These are phyloP conservation scores for Chloroceryle amazona DNA, from an alignment of 2,797 vertebrate species.

Conservation along the genomic window DNA sequence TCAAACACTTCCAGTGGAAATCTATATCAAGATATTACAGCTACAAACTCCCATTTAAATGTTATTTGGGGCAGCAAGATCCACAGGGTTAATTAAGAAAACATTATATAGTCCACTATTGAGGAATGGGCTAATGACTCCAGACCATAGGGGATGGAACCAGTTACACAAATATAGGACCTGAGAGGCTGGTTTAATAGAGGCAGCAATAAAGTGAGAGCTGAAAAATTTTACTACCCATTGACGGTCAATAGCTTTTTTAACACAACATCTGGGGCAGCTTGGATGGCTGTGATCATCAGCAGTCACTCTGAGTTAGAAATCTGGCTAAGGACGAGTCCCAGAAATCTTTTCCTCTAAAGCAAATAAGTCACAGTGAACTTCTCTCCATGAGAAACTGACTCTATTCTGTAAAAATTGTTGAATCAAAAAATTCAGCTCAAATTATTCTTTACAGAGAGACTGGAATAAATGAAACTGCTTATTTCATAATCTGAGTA, in stretches of 20 bases:
- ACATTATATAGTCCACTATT: constrained; percentile 14
- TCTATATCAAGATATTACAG: constrained; percentile 30
- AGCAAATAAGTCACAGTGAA: background rate
- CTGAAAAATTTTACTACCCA: constrained; percentile 64
- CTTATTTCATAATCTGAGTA: background rate
- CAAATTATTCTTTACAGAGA: background rate
- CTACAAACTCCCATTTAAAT: constrained; percentile 45
- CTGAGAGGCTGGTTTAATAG: constrained; percentile 69
- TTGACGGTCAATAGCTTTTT: constrained; percentile 63
- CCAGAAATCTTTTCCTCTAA: background rate
- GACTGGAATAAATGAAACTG: background rate
- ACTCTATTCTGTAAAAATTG: background rate
- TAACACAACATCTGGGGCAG: constrained; percentile 68
- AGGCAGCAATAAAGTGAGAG: constrained; percentile 68
- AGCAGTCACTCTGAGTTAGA: background rate
- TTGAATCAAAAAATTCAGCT: background rate
- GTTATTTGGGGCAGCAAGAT: constrained; percentile 61
- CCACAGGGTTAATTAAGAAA: constrained; percentile 71
- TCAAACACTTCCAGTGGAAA: constrained; percentile 38
- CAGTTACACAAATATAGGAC: constrained; percentile 62
- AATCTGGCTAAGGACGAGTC: background rate
- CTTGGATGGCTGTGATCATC: background rate
- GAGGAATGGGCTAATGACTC: constrained; percentile 25
- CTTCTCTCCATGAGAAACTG: background rate
- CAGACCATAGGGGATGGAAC: constrained; percentile 39